phyloP scores from a whole-genome alignment of 2,113 vertebrate species.

The Pelusios castaneus region DNA sequence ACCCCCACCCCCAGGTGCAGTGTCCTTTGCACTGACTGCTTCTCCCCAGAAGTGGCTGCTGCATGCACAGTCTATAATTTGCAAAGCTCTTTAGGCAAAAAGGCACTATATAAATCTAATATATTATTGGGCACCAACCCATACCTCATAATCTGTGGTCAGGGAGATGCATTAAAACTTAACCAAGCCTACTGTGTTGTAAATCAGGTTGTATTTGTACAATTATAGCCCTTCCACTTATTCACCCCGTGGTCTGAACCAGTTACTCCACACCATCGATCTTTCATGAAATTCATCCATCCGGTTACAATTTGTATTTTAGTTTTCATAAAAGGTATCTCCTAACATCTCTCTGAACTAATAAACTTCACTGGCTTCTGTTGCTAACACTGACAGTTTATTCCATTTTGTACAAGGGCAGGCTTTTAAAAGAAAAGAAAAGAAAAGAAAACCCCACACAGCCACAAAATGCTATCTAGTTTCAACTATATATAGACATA shows the following conservation, averaged over 20 bases:
- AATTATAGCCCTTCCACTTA: background rate
- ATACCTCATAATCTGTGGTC: background rate
- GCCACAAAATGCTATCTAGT: background rate
- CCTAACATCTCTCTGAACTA: background rate
- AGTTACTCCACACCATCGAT: background rate
- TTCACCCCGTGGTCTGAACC: background rate
- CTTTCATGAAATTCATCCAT: accelerated
- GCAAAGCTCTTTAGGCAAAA: background rate
- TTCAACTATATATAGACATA: background rate
- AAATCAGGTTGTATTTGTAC: background rate
- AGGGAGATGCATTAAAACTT: background rate
- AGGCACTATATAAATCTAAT: background rate
- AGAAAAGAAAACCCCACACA: background rate
- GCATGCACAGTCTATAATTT: background rate
- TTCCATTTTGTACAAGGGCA: background rate
- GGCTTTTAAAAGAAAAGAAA: background rate
- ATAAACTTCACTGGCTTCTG: background rate
- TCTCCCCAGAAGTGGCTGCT: background rate
- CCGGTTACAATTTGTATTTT: accelerated
- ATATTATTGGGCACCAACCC: background rate
- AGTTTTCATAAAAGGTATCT: accelerated
- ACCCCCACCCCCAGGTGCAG: background rate
- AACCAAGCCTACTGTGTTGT: background rate
- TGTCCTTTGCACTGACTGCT: background rate
- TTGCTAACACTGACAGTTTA: background rate